Percentiles rank a stretch among this genome's conserved stretches.
Evolutionary conservation across 1,140 invertebrate species (phyloP).

Genomic region (Apis florea): DNA sequence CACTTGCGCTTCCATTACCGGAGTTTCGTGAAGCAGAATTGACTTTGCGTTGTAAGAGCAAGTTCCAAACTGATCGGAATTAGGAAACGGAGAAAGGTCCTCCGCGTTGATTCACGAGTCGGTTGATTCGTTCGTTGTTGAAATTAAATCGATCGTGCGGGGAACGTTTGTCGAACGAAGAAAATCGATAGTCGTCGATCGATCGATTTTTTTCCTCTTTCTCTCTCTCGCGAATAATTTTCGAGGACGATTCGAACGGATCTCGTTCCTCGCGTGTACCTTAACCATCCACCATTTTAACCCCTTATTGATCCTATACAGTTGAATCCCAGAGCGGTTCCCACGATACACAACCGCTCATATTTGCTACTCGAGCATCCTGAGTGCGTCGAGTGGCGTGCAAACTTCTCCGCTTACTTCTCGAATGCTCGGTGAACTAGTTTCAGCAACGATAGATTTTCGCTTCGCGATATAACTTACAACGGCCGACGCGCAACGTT

Average conservation of each 20-base stretch:
- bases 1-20: conserved; percentile 43
- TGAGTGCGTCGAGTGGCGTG: conserved; percentile 15
- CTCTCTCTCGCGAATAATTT: too few relatives aligned
- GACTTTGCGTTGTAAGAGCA: conserved; percentile 27
- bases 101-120: conserved; percentile 11
- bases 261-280: neutral
- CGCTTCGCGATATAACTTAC: neutral
- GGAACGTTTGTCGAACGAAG: too few relatives aligned
- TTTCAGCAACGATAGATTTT: conserved; percentile 9
- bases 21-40: conserved; percentile 40
- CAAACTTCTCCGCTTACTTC: conserved; percentile 40
- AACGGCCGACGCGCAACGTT: neutral
- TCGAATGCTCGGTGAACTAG: conserved; percentile 30
- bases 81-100: conserved; percentile 22
- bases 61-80: conserved; percentile 37
- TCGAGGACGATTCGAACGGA: too few relatives aligned
- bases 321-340: neutral
- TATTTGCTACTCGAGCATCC: conserved; percentile 17
- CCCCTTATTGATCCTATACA: neutral
- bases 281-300: neutral
- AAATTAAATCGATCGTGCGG: neutral
- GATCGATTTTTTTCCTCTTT: neutral
- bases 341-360: conserved; percentile 18
- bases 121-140: conserved; percentile 14
- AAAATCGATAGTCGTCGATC: too few relatives aligned